Conservation (phyloP, 2,888 invertebrate species). For the Macrosiphum euphorbiae region DNA sequence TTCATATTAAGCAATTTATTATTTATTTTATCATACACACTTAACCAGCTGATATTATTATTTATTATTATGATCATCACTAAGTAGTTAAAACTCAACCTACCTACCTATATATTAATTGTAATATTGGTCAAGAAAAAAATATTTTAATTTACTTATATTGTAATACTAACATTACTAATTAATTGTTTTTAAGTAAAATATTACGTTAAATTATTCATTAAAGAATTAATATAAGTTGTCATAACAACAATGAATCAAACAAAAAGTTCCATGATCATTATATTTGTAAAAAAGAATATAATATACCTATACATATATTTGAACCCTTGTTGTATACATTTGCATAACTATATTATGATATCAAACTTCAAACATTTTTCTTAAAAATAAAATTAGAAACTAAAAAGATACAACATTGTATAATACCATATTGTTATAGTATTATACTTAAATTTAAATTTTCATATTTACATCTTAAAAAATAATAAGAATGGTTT, state of each 20-base stretch:
- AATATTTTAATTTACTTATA: not conserved
- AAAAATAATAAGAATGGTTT: too few relatives aligned
- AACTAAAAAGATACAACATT: not conserved
- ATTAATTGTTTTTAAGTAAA: not conserved
- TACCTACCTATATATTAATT: not conserved
- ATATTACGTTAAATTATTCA: not conserved
- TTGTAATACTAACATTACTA: not conserved
- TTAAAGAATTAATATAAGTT: not conserved
- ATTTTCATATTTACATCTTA: not conserved
- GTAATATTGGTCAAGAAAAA: not conserved
- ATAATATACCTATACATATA: not conserved
- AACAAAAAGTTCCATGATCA: slow-evolving; percentile 11
- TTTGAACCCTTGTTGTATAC: not conserved
- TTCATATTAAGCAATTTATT: not conserved
- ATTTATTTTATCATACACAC: not conserved
- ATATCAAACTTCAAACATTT: not conserved
- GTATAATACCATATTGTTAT: not conserved
- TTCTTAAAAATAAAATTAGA: not conserved
- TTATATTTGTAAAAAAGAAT: not conserved
- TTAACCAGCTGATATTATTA: not conserved
- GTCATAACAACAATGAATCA: slow-evolving; percentile 12
- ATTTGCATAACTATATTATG: not conserved
- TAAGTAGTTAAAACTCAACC: not conserved
- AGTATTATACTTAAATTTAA: not conserved
- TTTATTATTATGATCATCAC: not conserved